These are phyloP conservation scores for Meteorus colon DNA, from an alignment of 2,888 invertebrate genomes.

Conservation along the genomic window DNA sequence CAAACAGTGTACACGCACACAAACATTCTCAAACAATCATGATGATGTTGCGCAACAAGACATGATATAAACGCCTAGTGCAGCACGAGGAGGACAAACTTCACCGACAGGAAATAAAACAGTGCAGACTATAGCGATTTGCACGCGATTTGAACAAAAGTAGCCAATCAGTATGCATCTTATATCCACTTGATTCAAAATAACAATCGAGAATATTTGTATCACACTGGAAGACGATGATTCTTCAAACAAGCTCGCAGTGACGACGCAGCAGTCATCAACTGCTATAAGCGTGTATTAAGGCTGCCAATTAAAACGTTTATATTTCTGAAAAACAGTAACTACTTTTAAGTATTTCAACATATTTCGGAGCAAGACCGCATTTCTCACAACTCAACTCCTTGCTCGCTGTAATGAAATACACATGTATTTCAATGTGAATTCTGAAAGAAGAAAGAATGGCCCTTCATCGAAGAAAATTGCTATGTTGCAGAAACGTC, in stretches of 20 bases:
- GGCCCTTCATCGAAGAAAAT: slow-evolving; percentile 48
- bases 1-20: slow-evolving; percentile 1
- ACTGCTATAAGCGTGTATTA: background rate
- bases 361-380: no score
- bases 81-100: background rate
- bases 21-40: slow-evolving; percentile 15
- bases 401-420: background rate
- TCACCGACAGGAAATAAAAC: slow-evolving; percentile 8
- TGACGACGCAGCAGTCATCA: background rate
- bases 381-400: no score
- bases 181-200: background rate
- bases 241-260: background rate
- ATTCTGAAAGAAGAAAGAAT: background rate
- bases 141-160: slow-evolving; percentile 11
- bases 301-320: background rate
- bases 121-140: background rate
- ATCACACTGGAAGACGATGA: background rate
- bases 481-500: slow-evolving; percentile 55
- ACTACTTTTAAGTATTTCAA: no score
- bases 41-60: slow-evolving; percentile 16
- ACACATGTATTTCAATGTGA: background rate
- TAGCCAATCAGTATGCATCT: background rate
- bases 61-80: slow-evolving; percentile 41
- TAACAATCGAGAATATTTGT: background rate
- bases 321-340: no score